phyloP scores from a whole-genome alignment of 2,888 invertebrate genomes.

The Apantesis nais region DNA sequence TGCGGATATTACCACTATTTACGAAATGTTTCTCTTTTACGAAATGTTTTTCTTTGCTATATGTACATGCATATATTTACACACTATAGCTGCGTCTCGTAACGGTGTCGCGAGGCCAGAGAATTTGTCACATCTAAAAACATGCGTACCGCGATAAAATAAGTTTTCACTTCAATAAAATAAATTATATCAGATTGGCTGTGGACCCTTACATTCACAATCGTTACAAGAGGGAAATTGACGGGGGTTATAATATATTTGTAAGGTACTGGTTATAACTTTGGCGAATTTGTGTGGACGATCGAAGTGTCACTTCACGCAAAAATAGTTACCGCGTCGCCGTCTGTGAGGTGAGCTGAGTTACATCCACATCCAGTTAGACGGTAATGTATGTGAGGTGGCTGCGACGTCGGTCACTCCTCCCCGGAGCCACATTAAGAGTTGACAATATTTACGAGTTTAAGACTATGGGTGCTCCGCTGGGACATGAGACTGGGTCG shows the following conservation, averaged over 20 bases:
- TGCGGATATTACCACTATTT: no score
- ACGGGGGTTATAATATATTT: background rate
- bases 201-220: background rate
- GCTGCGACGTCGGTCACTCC: background rate
- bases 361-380: background rate
- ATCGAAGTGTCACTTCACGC: background rate
- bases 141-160: no score
- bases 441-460: constrained; percentile 19
- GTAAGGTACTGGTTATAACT: background rate
- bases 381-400: constrained; percentile 2
- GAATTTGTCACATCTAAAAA: no score
- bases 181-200: background rate
- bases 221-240: background rate
- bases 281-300: background rate
- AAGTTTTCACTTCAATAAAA: no score
- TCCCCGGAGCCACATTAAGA: constrained; percentile 12
- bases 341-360: constrained; percentile 10
- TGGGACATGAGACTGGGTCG: constrained; percentile 5
- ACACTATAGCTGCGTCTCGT: no score
- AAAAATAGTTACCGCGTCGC: background rate
- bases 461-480: background rate
- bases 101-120: no score
- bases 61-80: no score
- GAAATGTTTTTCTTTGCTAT: no score
- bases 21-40: no score